phyloP scores from a whole-genome alignment of 2,113 vertebrate genomes.

The Taxidea taxus region DNA sequence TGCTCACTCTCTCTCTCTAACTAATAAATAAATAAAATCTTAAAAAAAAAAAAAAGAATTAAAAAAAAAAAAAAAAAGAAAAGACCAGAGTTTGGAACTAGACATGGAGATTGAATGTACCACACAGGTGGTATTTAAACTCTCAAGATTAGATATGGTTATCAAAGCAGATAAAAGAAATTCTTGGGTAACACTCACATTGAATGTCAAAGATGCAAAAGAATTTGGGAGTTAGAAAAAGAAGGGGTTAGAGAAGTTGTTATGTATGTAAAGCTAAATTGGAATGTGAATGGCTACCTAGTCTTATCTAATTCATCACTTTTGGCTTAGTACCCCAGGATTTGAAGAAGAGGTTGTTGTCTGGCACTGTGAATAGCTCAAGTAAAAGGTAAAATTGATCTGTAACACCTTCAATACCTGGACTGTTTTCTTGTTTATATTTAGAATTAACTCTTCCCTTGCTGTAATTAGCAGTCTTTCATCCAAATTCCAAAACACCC shows the following conservation, averaged over 20 bases:
- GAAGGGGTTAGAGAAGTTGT: neutral
- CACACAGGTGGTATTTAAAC: neutral
- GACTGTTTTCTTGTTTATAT: neutral
- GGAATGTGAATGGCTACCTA: neutral
- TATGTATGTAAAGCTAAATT: neutral
- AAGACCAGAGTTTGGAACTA: neutral
- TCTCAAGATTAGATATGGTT: neutral
- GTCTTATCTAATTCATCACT: neutral
- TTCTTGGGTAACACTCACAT: neutral
- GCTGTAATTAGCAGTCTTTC: slow-evolving; percentile 6
- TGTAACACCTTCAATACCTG: neutral
- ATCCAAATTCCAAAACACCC: neutral
- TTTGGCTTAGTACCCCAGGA: neutral
- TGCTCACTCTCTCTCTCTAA: no score
- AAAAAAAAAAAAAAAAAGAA: no score
- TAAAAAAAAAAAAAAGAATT: no score
- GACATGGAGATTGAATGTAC: neutral
- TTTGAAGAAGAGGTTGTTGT: neutral
- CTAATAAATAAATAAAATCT: no score
- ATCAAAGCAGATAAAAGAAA: neutral
- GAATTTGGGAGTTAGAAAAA: neutral
- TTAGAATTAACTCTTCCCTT: neutral
- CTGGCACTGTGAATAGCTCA: neutral
- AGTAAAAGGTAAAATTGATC: neutral
- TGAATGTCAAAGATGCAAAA: neutral